Percentiles rank a stretch among this genome's conserved stretches.
Evolutionary conservation across 2,797 vertebrate genomes (phyloP).

Genomic region (Anas georgica): DNA sequence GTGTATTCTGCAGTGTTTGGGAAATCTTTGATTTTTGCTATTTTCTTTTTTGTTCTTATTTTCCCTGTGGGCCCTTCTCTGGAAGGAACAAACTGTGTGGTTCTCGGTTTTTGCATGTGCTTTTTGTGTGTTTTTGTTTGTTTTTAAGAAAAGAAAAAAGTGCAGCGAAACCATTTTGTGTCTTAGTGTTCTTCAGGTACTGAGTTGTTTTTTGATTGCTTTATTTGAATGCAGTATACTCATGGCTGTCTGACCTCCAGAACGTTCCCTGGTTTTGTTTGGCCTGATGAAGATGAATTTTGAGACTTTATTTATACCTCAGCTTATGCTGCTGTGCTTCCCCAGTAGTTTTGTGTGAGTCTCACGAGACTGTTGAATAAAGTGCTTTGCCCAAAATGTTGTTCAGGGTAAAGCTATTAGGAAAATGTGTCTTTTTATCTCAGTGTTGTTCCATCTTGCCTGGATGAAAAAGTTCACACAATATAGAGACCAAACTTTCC

Average conservation of each 20-base stretch:
- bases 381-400: neutral
- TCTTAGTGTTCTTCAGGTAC: neutral
- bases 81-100: neutral
- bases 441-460: neutral
- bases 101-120: rapidly evolving
- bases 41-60: neutral
- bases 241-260: neutral
- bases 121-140: neutral
- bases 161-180: neutral
- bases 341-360: neutral
- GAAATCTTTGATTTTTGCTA: neutral
- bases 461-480: neutral
- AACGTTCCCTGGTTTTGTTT: neutral
- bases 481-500: neutral
- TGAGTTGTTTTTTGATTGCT: neutral
- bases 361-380: neutral
- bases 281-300: neutral
- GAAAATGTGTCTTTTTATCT: neutral
- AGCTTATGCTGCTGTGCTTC: neutral
- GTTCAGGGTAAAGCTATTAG: neutral
- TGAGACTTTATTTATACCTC: neutral
- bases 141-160: neutral
- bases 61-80: neutral
- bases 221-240: neutral
- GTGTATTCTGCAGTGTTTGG: neutral